Evolutionary conservation across 2,113 vertebrate species (phyloP).

Genomic region (Toxotes chatareus): DNA sequence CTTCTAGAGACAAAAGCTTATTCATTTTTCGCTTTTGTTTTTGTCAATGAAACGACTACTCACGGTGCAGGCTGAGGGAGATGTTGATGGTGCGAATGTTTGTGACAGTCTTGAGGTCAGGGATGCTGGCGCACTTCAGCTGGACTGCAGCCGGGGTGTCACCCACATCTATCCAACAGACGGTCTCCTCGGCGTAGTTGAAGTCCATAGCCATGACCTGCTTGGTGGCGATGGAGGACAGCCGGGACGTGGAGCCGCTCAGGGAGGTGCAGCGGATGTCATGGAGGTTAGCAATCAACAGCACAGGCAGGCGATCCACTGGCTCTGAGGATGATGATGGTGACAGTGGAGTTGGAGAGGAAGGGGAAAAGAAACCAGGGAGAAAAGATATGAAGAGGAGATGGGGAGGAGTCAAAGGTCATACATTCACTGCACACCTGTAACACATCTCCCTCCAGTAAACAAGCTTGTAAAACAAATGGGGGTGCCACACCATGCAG

Average conservation of each 20-base stretch:
- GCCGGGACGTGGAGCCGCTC: slow-evolving; percentile 86
- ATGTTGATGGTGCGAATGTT: slow-evolving; percentile 93
- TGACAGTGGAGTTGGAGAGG: not conserved
- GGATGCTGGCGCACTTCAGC: slow-evolving; percentile 94
- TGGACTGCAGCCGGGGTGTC: slow-evolving; percentile 90
- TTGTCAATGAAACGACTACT: slow-evolving; percentile 75
- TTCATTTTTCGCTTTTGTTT: not conserved
- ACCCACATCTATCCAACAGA: slow-evolving; percentile 96
- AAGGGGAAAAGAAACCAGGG: too few species aligned
- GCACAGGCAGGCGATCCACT: slow-evolving; percentile 92
- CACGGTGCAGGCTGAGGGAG: slow-evolving; percentile 96
- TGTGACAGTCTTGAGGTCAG: slow-evolving; percentile 90
- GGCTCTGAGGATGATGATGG: slow-evolving; percentile 45
- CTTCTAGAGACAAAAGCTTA: not conserved
- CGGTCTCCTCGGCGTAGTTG: slow-evolving; percentile 91
- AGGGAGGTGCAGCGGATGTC: slow-evolving; percentile 95
- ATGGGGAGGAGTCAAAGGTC: not conserved
- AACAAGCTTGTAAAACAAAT: slow-evolving; percentile 22
- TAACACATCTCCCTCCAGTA: not conserved
- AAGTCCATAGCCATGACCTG: slow-evolving; percentile 99
- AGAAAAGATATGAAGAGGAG: not conserved
- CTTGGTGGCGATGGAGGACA: slow-evolving; percentile 90
- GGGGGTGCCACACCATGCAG: not conserved
- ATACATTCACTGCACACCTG: not conserved
- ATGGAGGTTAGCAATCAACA: slow-evolving; percentile 96